Conservation (phyloP, 2,888 invertebrate genomes). For the Oscheius sp. region DNA sequence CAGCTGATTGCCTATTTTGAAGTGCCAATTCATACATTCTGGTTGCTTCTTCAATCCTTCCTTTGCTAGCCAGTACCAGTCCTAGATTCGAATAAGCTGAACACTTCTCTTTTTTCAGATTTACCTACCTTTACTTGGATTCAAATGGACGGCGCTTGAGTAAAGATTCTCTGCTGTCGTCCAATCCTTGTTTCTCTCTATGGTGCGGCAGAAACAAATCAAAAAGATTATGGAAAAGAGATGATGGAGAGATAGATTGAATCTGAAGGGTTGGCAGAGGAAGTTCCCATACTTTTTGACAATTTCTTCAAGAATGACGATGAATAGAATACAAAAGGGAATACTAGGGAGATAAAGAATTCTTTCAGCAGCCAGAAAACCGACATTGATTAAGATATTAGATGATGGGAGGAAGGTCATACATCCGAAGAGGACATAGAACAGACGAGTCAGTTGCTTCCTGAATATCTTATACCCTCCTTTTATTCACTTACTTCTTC, state of each 20-base stretch:
- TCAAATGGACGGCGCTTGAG: conserved; percentile 86
- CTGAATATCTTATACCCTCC: not conserved
- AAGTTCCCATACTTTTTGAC: not conserved
- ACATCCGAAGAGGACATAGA: conserved; percentile 78
- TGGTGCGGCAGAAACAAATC: conserved; percentile 34
- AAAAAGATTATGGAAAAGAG: conserved; percentile 1
- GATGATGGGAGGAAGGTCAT: conserved; percentile 94
- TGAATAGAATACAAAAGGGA: conserved; percentile 89
- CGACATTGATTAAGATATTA: conserved; percentile 95
- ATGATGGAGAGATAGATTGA: conserved; percentile 3
- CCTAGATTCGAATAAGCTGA: conserved; percentile 88
- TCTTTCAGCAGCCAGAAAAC: conserved; percentile 95
- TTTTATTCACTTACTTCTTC: too few relatives aligned
- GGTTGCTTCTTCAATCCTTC: not conserved
- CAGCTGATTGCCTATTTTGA: conserved; percentile 93
- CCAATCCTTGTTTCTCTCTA: conserved; percentile 51
- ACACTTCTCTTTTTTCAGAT: too few relatives aligned
- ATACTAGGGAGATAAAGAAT: conserved; percentile 94
- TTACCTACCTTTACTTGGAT: conserved; percentile 98
- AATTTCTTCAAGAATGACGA: not conserved
- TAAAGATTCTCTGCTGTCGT: conserved; percentile 76
- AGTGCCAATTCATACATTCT: conserved; percentile 85
- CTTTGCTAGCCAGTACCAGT: conserved; percentile 82
- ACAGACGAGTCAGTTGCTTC: not conserved
- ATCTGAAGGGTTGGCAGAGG: not conserved